Evolutionary conservation across 2,113 vertebrate genomes (phyloP).

Genomic region (Struthio camelus): DNA sequence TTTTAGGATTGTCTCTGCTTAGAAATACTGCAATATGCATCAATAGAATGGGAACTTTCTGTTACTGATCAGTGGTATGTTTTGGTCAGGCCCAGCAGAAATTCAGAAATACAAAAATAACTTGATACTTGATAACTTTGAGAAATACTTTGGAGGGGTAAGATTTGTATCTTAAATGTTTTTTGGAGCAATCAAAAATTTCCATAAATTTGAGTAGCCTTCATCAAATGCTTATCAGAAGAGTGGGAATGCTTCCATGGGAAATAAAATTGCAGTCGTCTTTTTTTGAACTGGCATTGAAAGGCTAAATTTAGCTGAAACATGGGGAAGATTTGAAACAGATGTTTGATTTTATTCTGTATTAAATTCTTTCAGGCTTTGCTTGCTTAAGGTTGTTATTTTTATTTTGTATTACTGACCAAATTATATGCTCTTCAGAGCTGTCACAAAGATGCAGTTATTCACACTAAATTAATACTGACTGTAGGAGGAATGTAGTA

Average conservation of each 20-base stretch:
- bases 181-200: neutral
- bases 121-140: neutral
- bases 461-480: neutral
- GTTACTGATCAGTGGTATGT: fast-evolving
- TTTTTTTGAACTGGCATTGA: neutral
- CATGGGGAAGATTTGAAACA: neutral
- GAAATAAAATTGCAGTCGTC: neutral
- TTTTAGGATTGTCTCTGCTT: neutral
- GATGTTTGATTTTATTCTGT: neutral
- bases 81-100: neutral
- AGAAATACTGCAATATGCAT: fast-evolving
- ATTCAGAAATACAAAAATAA: neutral
- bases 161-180: neutral
- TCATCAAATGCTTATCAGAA: neutral
- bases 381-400: neutral
- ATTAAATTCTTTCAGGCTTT: neutral
- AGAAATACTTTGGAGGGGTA: neutral
- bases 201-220: neutral
- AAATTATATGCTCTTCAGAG: neutral
- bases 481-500: neutral
- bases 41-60: neutral
- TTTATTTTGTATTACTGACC: neutral
- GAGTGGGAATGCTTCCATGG: neutral
- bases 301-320: neutral
- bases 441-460: neutral